Percentiles rank a stretch among this genome's conserved stretches.
Conservation (phyloP, 2,113 vertebrate species). For the Phrynosoma blainvillii region DNA sequence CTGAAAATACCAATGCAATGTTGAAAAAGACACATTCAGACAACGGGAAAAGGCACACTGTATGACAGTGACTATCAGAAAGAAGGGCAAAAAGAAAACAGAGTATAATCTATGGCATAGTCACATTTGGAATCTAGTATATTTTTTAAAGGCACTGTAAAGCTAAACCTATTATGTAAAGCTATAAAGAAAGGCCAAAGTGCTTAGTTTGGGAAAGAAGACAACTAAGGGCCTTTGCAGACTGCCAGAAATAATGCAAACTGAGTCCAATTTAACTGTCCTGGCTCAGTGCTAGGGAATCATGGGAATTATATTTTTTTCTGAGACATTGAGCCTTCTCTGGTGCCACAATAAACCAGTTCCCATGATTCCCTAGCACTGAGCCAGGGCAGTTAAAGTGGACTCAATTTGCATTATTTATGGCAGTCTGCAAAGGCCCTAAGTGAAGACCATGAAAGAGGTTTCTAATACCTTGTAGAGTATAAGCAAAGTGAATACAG, state of each 20-base stretch:
- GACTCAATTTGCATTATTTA: no score
- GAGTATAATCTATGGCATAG: background rate
- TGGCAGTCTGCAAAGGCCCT: no score
- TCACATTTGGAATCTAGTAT: background rate
- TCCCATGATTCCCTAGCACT: no score
- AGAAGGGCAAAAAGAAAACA: background rate
- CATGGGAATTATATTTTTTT: no score
- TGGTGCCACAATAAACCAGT: no score
- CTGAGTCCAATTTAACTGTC: no score
- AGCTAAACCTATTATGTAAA: background rate
- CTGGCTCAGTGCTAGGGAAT: no score
- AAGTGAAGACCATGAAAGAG: background rate
- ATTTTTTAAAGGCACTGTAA: background rate
- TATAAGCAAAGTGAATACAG: background rate
- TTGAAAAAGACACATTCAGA: background rate
- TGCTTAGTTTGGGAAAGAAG: background rate
- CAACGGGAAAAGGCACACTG: background rate
- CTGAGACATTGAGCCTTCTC: no score
- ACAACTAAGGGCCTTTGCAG: no score
- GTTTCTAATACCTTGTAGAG: background rate
- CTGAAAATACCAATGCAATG: background rate
- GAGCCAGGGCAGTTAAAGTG: no score
- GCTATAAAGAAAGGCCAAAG: background rate
- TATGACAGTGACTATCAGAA: background rate
- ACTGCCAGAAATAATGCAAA: no score